Percentiles rank a stretch among this genome's conserved stretches.
These are phyloP conservation scores for Eulimnadia texana DNA, from an alignment of 1,140 invertebrate species.

Conservation along the genomic window DNA sequence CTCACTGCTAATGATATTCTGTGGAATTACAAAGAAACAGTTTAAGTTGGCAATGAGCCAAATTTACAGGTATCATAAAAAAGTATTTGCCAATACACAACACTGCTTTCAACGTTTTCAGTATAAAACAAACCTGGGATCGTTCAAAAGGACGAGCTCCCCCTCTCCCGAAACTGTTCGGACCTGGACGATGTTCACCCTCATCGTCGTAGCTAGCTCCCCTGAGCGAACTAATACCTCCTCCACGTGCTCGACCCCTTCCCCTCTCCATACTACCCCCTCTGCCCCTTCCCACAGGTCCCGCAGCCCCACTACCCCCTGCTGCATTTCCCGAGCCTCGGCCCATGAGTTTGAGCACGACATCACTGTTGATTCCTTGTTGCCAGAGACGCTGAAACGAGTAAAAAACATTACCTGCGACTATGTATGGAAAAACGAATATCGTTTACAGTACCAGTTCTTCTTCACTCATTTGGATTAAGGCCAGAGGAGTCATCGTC, in stretches of 20 bases:
- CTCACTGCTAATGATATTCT: too few relatives aligned
- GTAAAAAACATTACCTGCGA: conserved; percentile 14
- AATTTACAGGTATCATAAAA: too few relatives aligned
- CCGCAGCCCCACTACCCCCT: conserved; percentile 25
- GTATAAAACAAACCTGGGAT: conserved; percentile 27
- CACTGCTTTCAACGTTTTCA: too few relatives aligned
- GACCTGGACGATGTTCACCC: conserved; percentile 26
- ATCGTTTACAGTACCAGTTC: conserved; percentile 65
- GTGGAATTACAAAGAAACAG: too few relatives aligned
- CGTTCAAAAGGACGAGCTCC: conserved; percentile 28
- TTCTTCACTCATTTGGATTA: conserved; percentile 61
- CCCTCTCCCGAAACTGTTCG: conserved; percentile 27
- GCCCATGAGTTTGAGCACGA: conserved; percentile 31
- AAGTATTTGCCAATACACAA: too few relatives aligned
- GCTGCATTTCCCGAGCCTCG: conserved; percentile 23
- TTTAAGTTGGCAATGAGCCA: too few relatives aligned
- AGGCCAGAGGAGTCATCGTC: conserved; percentile 55
- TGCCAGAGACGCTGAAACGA: conserved; percentile 39
- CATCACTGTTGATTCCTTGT: conserved; percentile 40
- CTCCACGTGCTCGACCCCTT: conserved; percentile 35
- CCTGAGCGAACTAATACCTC: conserved; percentile 37
- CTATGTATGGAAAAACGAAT: too few relatives aligned
- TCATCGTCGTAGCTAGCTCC: conserved; percentile 39
- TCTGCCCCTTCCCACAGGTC: conserved; percentile 28
- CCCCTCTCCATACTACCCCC: conserved; percentile 42